A percentile compares a stretch with the other conserved stretches of the same genome.
Evolutionary conservation across 2,888 invertebrate species (phyloP).

Genomic region (Xanthorhoe spadicearia): DNA sequence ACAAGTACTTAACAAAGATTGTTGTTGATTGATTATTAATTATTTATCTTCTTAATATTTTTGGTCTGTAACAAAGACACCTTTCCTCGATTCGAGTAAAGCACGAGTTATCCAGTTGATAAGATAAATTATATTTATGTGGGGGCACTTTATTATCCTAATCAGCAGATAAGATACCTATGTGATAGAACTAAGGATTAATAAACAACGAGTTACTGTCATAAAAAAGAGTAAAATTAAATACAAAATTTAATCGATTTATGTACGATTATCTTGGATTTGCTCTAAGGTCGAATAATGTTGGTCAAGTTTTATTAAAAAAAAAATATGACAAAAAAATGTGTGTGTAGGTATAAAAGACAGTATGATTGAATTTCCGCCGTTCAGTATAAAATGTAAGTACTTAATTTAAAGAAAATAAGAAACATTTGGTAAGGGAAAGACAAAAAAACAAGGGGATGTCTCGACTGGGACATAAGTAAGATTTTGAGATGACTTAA

Average conservation of each 20-base stretch:
- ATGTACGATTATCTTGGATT: not conserved
- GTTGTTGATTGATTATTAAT: no score
- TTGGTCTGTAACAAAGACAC: not conserved
- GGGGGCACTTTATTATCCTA: constrained; percentile 18
- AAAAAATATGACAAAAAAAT: no score
- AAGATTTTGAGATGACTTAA: no score
- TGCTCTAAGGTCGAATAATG: not conserved
- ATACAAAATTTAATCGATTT: not conserved
- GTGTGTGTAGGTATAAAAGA: no score
- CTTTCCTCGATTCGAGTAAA: not conserved
- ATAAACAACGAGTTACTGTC: not conserved
- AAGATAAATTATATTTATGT: constrained; percentile 22
- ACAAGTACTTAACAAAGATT: no score
- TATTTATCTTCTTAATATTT: not conserved
- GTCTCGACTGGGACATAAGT: no score
- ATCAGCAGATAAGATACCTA: constrained; percentile 17
- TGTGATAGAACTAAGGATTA: constrained; percentile 13
- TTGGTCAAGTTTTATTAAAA: no score
- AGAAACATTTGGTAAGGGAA: no score
- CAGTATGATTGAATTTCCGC: no score
- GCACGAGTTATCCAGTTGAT: constrained; percentile 23
- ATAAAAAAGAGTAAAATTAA: constrained; percentile 15
- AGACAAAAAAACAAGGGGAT: no score
- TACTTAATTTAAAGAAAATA: no score
- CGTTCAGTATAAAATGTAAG: no score